phyloP scores from a whole-genome alignment of 2,113 vertebrate species.

The Laterallus jamaicensis region DNA sequence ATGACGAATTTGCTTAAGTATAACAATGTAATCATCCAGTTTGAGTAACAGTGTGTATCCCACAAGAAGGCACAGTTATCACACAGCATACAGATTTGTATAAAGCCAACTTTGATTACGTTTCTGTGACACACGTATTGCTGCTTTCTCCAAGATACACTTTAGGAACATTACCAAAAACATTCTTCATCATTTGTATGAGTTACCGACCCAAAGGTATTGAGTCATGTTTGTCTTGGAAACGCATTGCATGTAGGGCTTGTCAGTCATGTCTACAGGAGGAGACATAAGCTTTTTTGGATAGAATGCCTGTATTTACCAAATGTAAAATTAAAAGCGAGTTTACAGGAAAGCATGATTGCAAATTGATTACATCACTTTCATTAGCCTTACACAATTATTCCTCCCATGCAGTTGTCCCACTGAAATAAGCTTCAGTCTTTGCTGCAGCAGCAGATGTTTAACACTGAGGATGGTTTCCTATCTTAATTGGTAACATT shows the following conservation, averaged over 20 bases:
- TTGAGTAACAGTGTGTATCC: background rate
- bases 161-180: background rate
- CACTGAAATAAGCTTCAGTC: background rate
- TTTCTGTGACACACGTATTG: background rate
- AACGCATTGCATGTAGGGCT: background rate
- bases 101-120: background rate
- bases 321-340: background rate
- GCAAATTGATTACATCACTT: conserved; percentile 37
- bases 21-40: background rate
- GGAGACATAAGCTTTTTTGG: background rate
- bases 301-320: background rate
- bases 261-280: conserved; percentile 13
- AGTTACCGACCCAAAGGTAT: conserved; percentile 4
- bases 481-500: background rate
- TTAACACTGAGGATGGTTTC: background rate
- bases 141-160: background rate
- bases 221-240: conserved; percentile 58
- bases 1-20: background rate
- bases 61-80: background rate
- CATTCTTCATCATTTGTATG: background rate
- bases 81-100: background rate
- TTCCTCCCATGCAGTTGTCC: background rate
- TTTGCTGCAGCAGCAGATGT: background rate
- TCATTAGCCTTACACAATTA: conserved; percentile 9
- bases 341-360: conserved; percentile 37